Evolutionary conservation across 2,113 vertebrate genomes (phyloP), one percentile per base, ranked within the genome.

Genomic region (Talpa occidentalis): DNA sequence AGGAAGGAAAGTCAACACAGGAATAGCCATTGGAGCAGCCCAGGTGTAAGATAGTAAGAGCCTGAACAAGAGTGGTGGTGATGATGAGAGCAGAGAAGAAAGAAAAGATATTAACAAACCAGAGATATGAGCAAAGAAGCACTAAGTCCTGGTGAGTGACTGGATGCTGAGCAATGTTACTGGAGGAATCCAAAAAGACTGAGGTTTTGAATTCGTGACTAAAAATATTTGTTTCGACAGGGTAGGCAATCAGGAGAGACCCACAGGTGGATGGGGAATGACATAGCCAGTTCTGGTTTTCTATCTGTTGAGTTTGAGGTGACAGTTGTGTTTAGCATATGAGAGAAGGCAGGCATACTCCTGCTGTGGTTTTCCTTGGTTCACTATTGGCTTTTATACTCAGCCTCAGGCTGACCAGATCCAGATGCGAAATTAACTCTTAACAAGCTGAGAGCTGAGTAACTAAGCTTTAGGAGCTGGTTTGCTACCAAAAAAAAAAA

Each of bases 341-440:
- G 60, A 92, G 67, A 73, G 76, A 88, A 88, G 77, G 32, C 77
- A 93, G 89, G 14, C 49, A 2, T n/a, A 37, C 30, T n/a, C 14
- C 76, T 11, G 7, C 35, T 22, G 5, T 30, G 42, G 12, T 35
- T 7, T 10, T 73, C 72, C 47, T 47, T 77, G 47, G 26, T 56
- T 62, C 49, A 60, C 85, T 49, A 2, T 10, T 72, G 77, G 32
- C 83, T 94, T 96, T 91, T 44, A 52, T 10, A 35, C 70, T 74
- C 21, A 47, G n/a, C 72, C 49, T 76, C 5, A 2, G 40, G 82
- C 77, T 88, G 77, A 90, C 72, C 44, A 81, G 54, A 94, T 81
- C 77, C 93, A 93, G 89, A 85, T 81, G 89, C 86, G 78, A 88
- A 77, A 21, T 96, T 90, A 94, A 94, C 78, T 54, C 91, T 87